Conservation (phyloP, 2,113 vertebrate species). For the Phrynosoma blainvillii region DNA sequence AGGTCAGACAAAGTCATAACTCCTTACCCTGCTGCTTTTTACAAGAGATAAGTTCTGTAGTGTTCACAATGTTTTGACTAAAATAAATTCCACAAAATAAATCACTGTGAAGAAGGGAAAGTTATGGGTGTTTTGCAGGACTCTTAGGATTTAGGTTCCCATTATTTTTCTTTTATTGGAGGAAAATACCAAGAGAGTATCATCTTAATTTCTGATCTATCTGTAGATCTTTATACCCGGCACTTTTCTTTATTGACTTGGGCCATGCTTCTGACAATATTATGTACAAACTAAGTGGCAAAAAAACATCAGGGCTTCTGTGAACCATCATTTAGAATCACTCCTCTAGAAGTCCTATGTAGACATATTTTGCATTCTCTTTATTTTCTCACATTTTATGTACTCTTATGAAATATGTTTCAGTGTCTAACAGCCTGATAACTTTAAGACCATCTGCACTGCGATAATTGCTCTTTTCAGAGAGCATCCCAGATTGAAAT, state of each 20-base stretch:
- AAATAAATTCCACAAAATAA: not conserved
- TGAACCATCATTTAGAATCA: not conserved
- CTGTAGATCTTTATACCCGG: not conserved
- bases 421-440: not conserved
- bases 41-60: conserved; percentile 16
- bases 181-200: not conserved
- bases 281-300: not conserved
- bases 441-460: not conserved
- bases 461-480: not conserved
- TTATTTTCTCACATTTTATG: not conserved
- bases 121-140: not conserved
- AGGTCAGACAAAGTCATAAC: not conserved
- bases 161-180: not conserved
- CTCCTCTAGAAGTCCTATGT: not conserved
- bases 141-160: not conserved
- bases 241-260: not conserved
- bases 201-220: not conserved
- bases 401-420: not conserved
- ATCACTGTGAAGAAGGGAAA: not conserved
- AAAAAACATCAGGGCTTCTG: not conserved
- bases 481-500: not conserved
- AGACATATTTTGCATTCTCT: not conserved
- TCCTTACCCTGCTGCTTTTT: not conserved
- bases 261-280: not conserved
- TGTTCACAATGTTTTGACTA: not conserved